A percentile compares a stretch with the other conserved stretches of the same genome.
These are phyloP conservation scores for Sorex maritimensis DNA, from an alignment of 2,797 vertebrate genomes.

Conservation along the genomic window DNA sequence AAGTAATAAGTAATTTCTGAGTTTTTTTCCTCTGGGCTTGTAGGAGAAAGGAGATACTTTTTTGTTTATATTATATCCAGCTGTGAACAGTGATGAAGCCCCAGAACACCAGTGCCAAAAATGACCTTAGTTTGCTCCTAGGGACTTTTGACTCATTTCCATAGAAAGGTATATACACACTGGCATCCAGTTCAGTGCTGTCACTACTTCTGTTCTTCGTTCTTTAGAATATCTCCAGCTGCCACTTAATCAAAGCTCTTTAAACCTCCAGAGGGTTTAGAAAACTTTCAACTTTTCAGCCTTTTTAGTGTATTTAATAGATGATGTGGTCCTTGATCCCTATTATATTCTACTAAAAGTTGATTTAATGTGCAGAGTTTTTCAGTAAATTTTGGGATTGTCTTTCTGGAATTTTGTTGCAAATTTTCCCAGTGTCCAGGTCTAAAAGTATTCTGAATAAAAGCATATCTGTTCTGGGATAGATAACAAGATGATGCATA, in stretches of 20 bases:
- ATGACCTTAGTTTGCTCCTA: slow-evolving; percentile 12
- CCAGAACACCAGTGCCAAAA: slow-evolving; percentile 14
- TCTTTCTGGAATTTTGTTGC: slow-evolving; percentile 72
- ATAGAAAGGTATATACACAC: fast-evolving
- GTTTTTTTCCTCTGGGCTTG: slow-evolving; percentile 52
- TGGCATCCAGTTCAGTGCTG: not conserved
- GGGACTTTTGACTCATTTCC: slow-evolving; percentile 1
- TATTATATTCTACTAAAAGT: slow-evolving; percentile 65
- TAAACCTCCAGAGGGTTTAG: slow-evolving; percentile 55
- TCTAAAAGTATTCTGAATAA: slow-evolving; percentile 70
- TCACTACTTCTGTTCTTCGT: not conserved
- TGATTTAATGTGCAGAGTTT: slow-evolving; percentile 33
- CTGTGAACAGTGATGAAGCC: slow-evolving; percentile 11
- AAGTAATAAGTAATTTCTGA: slow-evolving; percentile 16
- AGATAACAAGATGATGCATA: slow-evolving; percentile 75
- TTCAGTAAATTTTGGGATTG: slow-evolving; percentile 67
- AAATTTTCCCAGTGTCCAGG: slow-evolving; percentile 66
- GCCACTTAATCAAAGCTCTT: slow-evolving; percentile 59
- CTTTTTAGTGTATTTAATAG: slow-evolving; percentile 66
- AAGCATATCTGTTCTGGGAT: not conserved
- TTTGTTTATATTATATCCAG: slow-evolving; percentile 64
- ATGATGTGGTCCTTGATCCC: slow-evolving; percentile 70
- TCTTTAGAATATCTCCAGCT: slow-evolving; percentile 13
- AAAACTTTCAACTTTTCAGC: slow-evolving; percentile 6
- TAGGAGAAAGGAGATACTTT: slow-evolving; percentile 5